Evolutionary conservation across 2,113 vertebrate species (phyloP), one percentile per base, ranked within the genome.

Genomic region (Labrus mixtus): DNA sequence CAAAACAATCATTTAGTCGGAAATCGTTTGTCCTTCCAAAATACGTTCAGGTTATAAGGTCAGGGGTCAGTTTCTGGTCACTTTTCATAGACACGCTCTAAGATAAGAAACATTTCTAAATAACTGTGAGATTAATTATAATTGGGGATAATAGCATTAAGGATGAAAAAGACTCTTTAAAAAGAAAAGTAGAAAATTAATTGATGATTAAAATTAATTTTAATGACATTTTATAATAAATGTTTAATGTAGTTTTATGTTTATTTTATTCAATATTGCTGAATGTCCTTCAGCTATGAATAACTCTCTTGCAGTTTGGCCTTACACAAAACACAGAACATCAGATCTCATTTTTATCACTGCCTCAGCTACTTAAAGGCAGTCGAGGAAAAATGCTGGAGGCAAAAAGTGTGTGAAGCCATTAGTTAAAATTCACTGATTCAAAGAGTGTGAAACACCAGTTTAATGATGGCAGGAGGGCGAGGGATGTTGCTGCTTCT

Each of bases 351-450:
- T 33, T 39, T 9, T 37, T 59, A 58, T 62, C 64, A 29, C 45
- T 25, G 51, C 68, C 57, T 13, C 10, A 50, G 50, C 63, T 25
- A 48, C 1, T 77, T 70, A 1, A 56, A 60, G n/a, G 25, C 54
- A 36, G 33, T 68, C 53, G 64, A 82, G 63, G 82, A 66, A 33
- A 33, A 50, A 46, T 15, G 71, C 71, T 61, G 55, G 56, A 68
- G 60, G 76, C 65, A 77, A 68, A 33, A 67, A 37, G n/a, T 48
- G 62, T 68, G 63, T 43, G 69, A 76, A 79, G 55, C 25, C 58
- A 39, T 79, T 79, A 60, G 73, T 87, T 88, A 87, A 82, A 87
- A 83, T 54, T 53, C 80, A 71, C 70, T 46, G 53, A 81, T 78
- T 85, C 71, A 84, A 81, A 60, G 43, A 72, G 57, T 68, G n/a